These are phyloP conservation scores for Labeo rohita DNA, from an alignment of 2,113 vertebrate genomes.

Conservation along the genomic window DNA sequence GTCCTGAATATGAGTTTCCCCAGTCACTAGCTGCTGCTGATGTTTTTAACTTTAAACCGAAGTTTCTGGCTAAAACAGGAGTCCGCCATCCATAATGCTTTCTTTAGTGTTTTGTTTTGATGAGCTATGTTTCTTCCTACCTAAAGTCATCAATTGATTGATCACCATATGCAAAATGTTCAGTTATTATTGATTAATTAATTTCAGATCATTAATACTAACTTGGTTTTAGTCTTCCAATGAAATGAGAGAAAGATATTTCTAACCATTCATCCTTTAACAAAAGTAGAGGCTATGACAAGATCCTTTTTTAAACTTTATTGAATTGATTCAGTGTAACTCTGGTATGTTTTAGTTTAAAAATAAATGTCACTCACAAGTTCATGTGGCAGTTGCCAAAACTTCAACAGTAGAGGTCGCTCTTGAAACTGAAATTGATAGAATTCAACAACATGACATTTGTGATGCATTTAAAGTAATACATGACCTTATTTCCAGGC, in stretches of 20 bases:
- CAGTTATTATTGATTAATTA: not conserved
- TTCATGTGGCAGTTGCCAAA: not conserved
- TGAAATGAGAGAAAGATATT: not conserved
- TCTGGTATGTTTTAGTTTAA: not conserved
- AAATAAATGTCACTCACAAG: not conserved
- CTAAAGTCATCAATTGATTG: not conserved
- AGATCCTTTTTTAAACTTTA: not conserved
- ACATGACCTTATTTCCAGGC: not conserved
- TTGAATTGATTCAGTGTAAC: not conserved
- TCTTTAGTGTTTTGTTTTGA: not conserved
- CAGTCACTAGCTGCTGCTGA: no score
- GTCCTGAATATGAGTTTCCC: no score
- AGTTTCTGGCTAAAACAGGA: no score
- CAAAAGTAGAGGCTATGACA: not conserved
- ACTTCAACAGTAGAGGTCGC: slow-evolving; percentile 1
- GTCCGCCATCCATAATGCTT: no score
- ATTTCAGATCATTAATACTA: not conserved
- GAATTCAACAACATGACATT: not conserved
- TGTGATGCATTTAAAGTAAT: not conserved
- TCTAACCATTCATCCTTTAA: not conserved
- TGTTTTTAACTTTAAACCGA: no score
- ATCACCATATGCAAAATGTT: not conserved
- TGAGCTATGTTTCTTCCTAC: not conserved
- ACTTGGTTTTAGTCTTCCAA: no score
- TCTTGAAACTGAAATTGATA: not conserved